Evolutionary conservation across 1,140 invertebrate species (phyloP).

Genomic region (Babylonia areolata): DNA sequence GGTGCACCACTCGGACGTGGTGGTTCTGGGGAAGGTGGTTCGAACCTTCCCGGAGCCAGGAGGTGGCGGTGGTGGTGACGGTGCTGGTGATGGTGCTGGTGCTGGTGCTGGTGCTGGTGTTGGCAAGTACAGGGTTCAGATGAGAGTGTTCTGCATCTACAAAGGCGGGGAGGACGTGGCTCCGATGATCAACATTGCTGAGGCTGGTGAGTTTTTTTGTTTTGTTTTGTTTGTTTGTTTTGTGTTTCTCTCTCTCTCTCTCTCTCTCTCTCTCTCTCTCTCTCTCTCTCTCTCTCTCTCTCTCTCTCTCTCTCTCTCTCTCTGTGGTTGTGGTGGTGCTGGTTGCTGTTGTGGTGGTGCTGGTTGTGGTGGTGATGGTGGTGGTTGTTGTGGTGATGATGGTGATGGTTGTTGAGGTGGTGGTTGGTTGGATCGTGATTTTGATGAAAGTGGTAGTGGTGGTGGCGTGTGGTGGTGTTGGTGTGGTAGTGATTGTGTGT

Average conservation of each 20-base stretch:
- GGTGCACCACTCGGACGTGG: background rate
- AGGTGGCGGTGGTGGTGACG: background rate
- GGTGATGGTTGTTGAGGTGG: too few species aligned
- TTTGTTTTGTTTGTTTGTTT: background rate
- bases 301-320: slow-evolving; percentile 2
- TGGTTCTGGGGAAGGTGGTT: background rate
- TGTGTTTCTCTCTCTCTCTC: background rate
- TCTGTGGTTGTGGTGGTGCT: background rate
- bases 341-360: too few species aligned
- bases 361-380: too few species aligned
- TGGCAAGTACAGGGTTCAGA: background rate
- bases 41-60: background rate
- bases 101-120: too few species aligned
- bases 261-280: slow-evolving; percentile 10
- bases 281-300: slow-evolving; percentile 2
- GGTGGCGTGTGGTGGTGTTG: too few species aligned
- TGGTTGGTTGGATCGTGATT: too few species aligned
- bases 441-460: too few species aligned
- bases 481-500: too few species aligned
- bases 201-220: background rate
- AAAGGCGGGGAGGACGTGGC: background rate
- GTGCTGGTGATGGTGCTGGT: too few species aligned
- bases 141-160: background rate
- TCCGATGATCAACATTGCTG: background rate
- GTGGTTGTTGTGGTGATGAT: too few species aligned